Conservation (phyloP, 2,888 invertebrate species). For the Callosobruchus maculatus region DNA sequence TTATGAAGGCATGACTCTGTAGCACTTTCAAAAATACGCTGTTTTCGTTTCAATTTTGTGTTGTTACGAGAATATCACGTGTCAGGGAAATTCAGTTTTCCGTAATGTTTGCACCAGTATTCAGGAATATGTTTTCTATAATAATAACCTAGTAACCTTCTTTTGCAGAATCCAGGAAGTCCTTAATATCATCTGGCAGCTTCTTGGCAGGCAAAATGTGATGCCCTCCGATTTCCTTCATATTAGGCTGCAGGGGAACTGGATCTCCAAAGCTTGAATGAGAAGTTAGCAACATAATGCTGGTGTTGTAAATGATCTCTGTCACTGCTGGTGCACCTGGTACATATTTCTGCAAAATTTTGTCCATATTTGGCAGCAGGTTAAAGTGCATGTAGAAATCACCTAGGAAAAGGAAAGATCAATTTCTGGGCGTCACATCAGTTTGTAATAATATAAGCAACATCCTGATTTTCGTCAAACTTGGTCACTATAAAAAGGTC, state of each 20-base stretch:
- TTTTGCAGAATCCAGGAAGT: slow-evolving; percentile 52
- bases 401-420: background rate
- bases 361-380: slow-evolving; percentile 22
- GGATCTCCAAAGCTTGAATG: slow-evolving; percentile 54
- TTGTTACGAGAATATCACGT: too few relatives aligned
- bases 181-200: slow-evolving; percentile 49
- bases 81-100: too few relatives aligned
- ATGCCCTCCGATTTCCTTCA: slow-evolving; percentile 57
- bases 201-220: slow-evolving; percentile 43
- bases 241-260: slow-evolving; percentile 54
- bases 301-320: slow-evolving; percentile 33
- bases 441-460: too few relatives aligned
- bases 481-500: too few relatives aligned
- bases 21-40: too few relatives aligned
- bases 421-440: too few relatives aligned
- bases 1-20: too few relatives aligned
- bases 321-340: slow-evolving; percentile 30
- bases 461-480: too few relatives aligned
- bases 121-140: too few relatives aligned
- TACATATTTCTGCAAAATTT: slow-evolving; percentile 28
- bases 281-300: slow-evolving; percentile 36
- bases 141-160: background rate
- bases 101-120: too few relatives aligned
- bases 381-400: slow-evolving; percentile 5
- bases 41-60: too few relatives aligned